Evolutionary conservation across 2,113 vertebrate species (phyloP).

Genomic region (Neolamprologus sp.): DNA sequence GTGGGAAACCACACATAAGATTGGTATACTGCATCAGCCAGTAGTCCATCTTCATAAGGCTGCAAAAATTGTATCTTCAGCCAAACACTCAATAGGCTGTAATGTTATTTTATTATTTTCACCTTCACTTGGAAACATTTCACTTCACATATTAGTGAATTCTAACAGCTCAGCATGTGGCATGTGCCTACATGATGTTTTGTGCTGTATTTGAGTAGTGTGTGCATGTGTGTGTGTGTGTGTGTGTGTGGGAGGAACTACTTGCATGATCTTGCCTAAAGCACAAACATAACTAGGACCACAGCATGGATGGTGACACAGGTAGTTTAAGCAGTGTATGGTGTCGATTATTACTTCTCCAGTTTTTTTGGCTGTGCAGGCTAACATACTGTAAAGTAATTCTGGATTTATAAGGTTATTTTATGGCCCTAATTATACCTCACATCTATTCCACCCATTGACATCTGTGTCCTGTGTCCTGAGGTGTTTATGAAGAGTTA

Average conservation of each 20-base stretch:
- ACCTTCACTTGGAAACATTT: neutral
- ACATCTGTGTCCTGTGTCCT: neutral
- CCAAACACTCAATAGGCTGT: neutral
- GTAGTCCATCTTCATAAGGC: neutral
- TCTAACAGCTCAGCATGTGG: neutral
- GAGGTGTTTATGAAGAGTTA: neutral
- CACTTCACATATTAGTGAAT: neutral
- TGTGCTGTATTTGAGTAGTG: neutral
- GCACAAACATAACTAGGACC: conserved; percentile 1
- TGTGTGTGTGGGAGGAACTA: neutral
- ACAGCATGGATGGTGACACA: neutral
- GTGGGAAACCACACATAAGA: neutral
- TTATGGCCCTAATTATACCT: neutral
- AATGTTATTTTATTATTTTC: neutral
- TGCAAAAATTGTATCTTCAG: neutral
- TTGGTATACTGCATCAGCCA: neutral
- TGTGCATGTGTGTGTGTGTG: neutral
- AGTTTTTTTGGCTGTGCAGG: neutral
- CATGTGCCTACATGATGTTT: neutral
- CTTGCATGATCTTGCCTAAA: conserved; percentile 4
- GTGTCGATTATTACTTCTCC: neutral
- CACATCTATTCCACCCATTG: neutral
- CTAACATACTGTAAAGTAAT: neutral
- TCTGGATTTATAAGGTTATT: neutral
- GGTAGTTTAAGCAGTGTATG: neutral